Conservation (phyloP, 2,113 vertebrate genomes). For the Bubo scandiacus region DNA sequence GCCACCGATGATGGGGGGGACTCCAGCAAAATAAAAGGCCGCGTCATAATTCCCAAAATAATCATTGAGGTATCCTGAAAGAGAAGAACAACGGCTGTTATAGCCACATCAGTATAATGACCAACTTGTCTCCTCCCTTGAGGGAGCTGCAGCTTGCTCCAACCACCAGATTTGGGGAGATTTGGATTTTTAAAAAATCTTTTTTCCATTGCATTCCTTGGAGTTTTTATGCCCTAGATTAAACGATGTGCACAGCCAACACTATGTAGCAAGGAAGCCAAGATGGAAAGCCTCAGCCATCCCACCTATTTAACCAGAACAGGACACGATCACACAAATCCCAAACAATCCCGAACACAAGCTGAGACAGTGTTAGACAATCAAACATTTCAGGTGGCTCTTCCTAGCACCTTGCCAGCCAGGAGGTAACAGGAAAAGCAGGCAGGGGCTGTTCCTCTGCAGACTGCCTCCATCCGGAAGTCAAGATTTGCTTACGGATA, state of each 20-base stretch:
- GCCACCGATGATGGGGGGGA: constrained; percentile 90
- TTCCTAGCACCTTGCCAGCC: not conserved
- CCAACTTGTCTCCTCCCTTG: not conserved
- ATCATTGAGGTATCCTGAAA: constrained; percentile 86
- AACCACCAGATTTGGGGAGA: not conserved
- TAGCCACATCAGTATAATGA: not conserved
- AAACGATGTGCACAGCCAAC: not conserved
- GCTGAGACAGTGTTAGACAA: not conserved
- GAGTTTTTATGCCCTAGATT: not conserved
- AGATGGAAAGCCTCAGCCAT: not conserved
- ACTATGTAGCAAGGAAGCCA: not conserved
- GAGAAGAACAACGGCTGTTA: not conserved
- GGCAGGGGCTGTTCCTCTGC: not conserved
- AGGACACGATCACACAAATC: not conserved
- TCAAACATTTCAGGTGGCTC: not conserved
- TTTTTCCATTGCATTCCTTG: not conserved
- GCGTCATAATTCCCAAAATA: constrained; percentile 86
- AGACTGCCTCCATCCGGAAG: not conserved
- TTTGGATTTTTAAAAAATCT: not conserved
- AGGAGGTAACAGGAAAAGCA: not conserved
- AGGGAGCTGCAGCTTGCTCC: not conserved
- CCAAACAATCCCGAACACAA: not conserved
- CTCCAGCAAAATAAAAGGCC: constrained; percentile 93
- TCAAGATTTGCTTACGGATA: not conserved
- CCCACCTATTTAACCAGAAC: not conserved